These are phyloP conservation scores for Tachycineta bicolor DNA, from an alignment of 2,113 vertebrate species.

Conservation along the genomic window DNA sequence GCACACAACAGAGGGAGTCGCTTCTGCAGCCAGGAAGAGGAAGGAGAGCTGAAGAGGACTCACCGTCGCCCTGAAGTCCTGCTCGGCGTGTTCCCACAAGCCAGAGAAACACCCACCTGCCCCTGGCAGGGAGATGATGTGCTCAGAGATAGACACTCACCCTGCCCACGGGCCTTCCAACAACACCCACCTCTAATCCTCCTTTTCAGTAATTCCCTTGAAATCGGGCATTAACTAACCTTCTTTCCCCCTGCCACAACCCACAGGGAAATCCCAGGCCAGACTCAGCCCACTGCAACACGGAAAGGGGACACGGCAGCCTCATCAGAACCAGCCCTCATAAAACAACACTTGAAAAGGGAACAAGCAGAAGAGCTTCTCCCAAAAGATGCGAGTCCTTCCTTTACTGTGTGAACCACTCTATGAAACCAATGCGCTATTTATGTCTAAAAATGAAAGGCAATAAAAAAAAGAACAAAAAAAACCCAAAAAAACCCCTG, in stretches of 20 bases:
- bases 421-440: not conserved
- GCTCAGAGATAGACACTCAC: constrained; percentile 12
- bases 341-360: not conserved
- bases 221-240: constrained; percentile 42
- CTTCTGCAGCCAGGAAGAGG: not conserved
- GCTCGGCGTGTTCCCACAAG: constrained; percentile 60
- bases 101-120: constrained; percentile 1
- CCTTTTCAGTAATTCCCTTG: constrained; percentile 42
- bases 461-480: not conserved
- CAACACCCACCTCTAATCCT: constrained; percentile 49
- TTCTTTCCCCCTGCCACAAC: constrained; percentile 50
- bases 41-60: not conserved
- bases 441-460: constrained; percentile 50
- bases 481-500: no score
- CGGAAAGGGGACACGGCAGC: not conserved
- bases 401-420: not conserved
- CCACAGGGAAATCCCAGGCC: constrained; percentile 31
- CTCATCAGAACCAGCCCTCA: not conserved
- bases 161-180: constrained; percentile 60
- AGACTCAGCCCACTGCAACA: constrained; percentile 14
- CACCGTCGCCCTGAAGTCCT: not conserved
- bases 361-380: not conserved
- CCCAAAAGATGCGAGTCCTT: not conserved
- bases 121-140: not conserved
- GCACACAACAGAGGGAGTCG: not conserved